Base-by-base conservation (phyloP, 2,888 invertebrate genomes). In the Desoria tigrina region DNA sequence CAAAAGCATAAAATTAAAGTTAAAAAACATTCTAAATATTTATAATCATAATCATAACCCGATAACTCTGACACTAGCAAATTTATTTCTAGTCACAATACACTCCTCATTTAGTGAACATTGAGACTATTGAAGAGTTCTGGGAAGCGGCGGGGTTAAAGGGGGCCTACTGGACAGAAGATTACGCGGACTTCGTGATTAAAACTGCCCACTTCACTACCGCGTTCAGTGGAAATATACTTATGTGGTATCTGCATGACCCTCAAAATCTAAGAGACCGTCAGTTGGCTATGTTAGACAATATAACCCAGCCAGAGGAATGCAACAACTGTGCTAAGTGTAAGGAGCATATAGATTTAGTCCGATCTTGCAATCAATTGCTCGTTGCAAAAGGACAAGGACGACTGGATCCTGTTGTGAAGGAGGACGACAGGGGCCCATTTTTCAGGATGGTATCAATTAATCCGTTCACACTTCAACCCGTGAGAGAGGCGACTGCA, bases 231-330 rank as follows among this genome's bases (percentile, higher is more conserved):
- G 74, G 74, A 18, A 61, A 61, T 28, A 61, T 74, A 11, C 39
- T 68, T 18, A 56, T 74, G 54, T 74, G 74, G 74, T 74, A 70
- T 51, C 7, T 69, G 45, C 39, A 66, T 21, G 58, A 66, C 4
- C 61, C 57, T 2, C 23, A 63, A 1, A 21, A n/a, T 2, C 4
- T 68, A 58, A 27, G 45, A 42, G 6, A 23, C 27, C 32, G 11
- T 61, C 14, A 42, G 42, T 18, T 1, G 60, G 56, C 55, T 60
- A 63, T 21, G 23, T 2, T 6, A 39, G 37, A 4, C 23, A 28
- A 21, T 66, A 63, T 42, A 58, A 4, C 1, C 26, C 32, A 32
- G 11, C 6, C 50, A 21, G 45, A 45, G 7, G 21, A 16, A 9
- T 45, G 45, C 21, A 21, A 45, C 6, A 21, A 4, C n/a, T 18